A percentile compares a stretch with the other conserved stretches of the same genome.
Conservation (phyloP, 2,888 invertebrate species). For the Agrotis exclamationis region DNA sequence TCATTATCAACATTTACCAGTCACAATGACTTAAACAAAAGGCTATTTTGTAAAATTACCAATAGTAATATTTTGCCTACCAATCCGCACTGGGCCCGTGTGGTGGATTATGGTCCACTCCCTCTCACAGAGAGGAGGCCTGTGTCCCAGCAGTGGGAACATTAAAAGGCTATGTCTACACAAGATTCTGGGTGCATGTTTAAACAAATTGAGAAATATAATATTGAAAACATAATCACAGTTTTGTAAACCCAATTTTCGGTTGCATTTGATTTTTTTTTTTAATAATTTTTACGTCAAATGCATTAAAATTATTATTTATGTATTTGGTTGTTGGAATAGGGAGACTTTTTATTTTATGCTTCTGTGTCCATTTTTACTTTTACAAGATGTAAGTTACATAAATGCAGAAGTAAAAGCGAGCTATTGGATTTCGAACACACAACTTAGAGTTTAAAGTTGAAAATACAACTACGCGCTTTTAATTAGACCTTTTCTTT, state of each 20-base stretch:
- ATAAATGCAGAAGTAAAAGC: not conserved
- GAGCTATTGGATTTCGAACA: not conserved
- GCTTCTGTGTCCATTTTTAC: not conserved
- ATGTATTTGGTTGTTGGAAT: constrained; percentile 20
- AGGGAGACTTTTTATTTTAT: constrained; percentile 3
- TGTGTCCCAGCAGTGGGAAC: not conserved
- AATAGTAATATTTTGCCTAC: not conserved
- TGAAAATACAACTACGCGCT: not conserved
- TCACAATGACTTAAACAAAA: not conserved
- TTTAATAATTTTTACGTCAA: constrained; percentile 40
- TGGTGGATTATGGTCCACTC: not conserved
- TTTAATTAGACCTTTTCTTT: not conserved
- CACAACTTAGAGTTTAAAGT: not conserved
- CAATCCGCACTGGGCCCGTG: too few species aligned
- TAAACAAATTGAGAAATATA: constrained; percentile 51
- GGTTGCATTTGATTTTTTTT: constrained; percentile 46
- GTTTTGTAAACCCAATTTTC: constrained; percentile 62
- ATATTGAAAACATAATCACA: constrained; percentile 64
- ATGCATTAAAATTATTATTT: constrained; percentile 35
- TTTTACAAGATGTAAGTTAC: too few species aligned
- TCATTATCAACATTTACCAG: not conserved
- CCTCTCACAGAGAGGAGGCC: not conserved
- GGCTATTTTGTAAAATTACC: not conserved
- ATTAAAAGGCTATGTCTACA: constrained; percentile 48
- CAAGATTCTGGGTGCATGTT: constrained; percentile 26